Evolutionary conservation across 2,113 vertebrate genomes (phyloP).

Genomic region (Nibea coibor): DNA sequence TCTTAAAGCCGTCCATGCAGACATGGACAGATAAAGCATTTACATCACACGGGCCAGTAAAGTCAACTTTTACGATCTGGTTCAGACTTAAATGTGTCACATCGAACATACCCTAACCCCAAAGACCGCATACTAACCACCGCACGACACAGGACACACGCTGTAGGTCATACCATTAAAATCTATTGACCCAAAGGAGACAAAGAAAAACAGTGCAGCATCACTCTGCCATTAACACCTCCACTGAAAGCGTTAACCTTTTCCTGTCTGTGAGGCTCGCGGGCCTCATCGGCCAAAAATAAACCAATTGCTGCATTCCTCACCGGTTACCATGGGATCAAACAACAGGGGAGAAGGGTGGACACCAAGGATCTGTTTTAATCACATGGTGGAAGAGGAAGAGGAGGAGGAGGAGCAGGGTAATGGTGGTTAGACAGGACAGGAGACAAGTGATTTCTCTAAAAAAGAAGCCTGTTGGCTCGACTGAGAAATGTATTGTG

Average conservation of each 20-base stretch:
- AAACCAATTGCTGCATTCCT: constrained; percentile 57
- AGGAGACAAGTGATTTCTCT: constrained; percentile 48
- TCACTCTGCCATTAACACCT: constrained; percentile 36
- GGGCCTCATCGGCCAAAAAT: constrained; percentile 49
- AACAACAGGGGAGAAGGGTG: constrained; percentile 36
- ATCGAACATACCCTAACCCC: neutral
- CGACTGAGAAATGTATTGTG: constrained; percentile 29
- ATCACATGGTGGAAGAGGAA: constrained; percentile 45
- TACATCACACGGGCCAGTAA: neutral
- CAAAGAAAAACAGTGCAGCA: neutral
- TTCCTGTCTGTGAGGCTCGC: constrained; percentile 26
- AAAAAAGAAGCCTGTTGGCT: constrained; percentile 20
- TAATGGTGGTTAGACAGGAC: neutral
- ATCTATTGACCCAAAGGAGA: neutral
- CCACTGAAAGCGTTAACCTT: constrained; percentile 27
- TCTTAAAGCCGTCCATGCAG: neutral
- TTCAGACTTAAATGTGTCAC: neutral
- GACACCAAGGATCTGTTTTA: constrained; percentile 47
- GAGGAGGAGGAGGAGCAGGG: neutral
- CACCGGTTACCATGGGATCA: constrained; percentile 55
- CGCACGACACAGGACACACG: neutral
- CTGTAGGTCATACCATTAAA: neutral
- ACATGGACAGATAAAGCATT: neutral
- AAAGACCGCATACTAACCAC: neutral
- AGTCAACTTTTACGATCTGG: neutral